Conservation (phyloP, 2,888 invertebrate species). For the Limnephilus marmoratus region DNA sequence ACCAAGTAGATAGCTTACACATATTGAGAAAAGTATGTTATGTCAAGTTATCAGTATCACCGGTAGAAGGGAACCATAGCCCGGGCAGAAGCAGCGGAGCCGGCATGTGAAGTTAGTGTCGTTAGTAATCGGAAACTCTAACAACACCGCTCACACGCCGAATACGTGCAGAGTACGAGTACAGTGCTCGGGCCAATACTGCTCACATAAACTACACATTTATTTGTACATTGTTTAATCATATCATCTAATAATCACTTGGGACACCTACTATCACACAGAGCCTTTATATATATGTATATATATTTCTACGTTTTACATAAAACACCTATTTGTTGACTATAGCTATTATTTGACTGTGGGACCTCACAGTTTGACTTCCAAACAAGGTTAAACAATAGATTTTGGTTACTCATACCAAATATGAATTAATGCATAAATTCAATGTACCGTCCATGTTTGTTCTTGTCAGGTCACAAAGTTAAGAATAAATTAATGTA, state of each 20-base stretch:
- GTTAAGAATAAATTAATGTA: constrained; percentile 22
- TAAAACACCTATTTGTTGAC: constrained; percentile 55
- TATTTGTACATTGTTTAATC: constrained; percentile 65
- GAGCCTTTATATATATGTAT: constrained; percentile 60
- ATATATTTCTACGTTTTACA: constrained; percentile 56
- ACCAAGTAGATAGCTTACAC: constrained; percentile 56
- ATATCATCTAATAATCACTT: constrained; percentile 56
- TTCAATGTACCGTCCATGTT: neutral
- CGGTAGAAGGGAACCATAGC: neutral
- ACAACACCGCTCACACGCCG: too few species aligned
- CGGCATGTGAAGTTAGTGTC: neutral
- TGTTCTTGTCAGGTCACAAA: constrained; percentile 11
- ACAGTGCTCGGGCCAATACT: constrained; percentile 41
- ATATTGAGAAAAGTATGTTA: constrained; percentile 66
- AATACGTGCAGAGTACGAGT: too few species aligned
- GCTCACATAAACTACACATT: constrained; percentile 51
- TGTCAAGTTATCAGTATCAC: constrained; percentile 58
- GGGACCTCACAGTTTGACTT: constrained; percentile 48
- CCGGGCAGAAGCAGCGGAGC: neutral
- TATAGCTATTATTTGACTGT: constrained; percentile 56
- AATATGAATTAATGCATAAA: constrained; percentile 20
- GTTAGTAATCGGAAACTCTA: too few species aligned
- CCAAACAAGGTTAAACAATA: constrained; percentile 23
- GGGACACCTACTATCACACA: constrained; percentile 66
- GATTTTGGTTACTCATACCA: constrained; percentile 36